Conservation (phyloP, 2,888 invertebrate species). For the Lasioglossum pauxillum region DNA sequence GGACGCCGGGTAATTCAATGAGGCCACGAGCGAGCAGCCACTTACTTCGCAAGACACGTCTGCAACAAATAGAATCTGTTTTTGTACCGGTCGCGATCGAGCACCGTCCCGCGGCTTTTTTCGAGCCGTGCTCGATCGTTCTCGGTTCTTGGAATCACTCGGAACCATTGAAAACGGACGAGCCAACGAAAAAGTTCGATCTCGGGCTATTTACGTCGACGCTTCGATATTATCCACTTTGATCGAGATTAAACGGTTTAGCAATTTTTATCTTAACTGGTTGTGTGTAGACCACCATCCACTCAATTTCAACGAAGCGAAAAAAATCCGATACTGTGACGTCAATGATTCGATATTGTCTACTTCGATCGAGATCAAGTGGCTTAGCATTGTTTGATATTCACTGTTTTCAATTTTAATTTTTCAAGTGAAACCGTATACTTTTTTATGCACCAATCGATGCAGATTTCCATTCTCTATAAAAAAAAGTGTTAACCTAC, state of each 20-base stretch:
- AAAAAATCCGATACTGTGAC: too few relatives aligned
- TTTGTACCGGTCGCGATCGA: constrained; percentile 9
- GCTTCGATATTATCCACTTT: neutral
- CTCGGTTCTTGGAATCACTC: constrained; percentile 1
- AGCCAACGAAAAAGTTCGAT: neutral
- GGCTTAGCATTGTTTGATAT: too few relatives aligned
- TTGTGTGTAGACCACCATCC: too few relatives aligned
- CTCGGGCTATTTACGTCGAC: neutral
- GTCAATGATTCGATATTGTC: too few relatives aligned
- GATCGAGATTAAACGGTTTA: neutral
- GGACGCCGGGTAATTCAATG: constrained; percentile 35
- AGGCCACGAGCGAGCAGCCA: constrained; percentile 23
- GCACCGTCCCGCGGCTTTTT: neutral
- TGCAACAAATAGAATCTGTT: constrained; percentile 30
- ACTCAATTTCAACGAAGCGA: too few relatives aligned
- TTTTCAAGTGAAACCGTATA: too few relatives aligned
- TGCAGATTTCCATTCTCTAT: too few relatives aligned
- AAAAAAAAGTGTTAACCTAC: too few relatives aligned
- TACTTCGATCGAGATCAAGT: too few relatives aligned
- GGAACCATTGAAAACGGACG: neutral
- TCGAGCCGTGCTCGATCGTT: neutral
- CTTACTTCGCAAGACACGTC: constrained; percentile 8
- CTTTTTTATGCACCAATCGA: too few relatives aligned
- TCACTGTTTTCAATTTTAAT: too few relatives aligned
- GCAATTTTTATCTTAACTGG: neutral